These are phyloP conservation scores for Brassicogethes aeneus DNA, from an alignment of 2,888 invertebrate species.

Conservation along the genomic window DNA sequence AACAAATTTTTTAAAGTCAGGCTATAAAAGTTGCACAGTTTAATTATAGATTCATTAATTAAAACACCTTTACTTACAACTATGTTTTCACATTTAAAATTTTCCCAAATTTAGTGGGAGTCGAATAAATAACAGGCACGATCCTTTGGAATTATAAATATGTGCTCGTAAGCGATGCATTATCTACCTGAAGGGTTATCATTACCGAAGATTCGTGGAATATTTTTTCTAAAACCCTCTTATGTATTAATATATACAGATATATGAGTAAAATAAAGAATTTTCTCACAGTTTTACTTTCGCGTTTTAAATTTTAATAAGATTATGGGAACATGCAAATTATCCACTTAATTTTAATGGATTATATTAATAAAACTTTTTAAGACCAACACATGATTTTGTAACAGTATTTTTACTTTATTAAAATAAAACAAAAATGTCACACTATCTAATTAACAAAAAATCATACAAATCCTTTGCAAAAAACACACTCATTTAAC, in stretches of 20 bases:
- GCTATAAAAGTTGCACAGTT: no score
- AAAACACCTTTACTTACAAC: no score
- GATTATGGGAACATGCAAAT: neutral
- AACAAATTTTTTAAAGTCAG: no score
- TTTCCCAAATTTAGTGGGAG: constrained; percentile 21
- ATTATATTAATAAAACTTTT: neutral
- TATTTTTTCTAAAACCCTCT: neutral
- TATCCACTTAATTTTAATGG: neutral
- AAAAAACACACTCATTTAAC: no score
- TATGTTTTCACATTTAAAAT: no score
- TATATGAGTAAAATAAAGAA: neutral
- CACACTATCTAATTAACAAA: no score
- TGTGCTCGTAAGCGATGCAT: constrained; percentile 2
- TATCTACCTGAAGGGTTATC: constrained; percentile 4
- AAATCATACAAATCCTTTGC: no score
- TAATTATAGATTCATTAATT: no score
- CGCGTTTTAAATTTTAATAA: neutral
- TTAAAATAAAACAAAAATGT: no score
- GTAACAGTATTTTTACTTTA: no score
- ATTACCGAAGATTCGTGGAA: constrained; percentile 1
- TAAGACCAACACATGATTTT: no score
- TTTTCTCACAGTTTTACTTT: constrained; percentile 1
- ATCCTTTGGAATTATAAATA: constrained; percentile 3
- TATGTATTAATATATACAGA: constrained; percentile 3
- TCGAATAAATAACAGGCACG: constrained; percentile 2